phyloP scores from a whole-genome alignment of 2,113 vertebrate genomes.

The Arothron firmamentum region DNA sequence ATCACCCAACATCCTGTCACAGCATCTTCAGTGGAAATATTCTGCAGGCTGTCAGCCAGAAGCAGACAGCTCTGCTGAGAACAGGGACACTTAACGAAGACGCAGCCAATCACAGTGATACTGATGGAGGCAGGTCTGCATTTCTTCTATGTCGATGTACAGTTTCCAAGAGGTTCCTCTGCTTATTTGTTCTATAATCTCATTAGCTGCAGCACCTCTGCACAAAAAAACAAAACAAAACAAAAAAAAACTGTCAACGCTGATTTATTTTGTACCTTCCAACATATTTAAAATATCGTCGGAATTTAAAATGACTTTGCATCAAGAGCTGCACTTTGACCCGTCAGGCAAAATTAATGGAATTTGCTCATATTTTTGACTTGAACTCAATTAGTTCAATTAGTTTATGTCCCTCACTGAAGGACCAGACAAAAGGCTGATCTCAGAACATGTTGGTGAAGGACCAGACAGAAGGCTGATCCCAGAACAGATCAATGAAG shows the following conservation, averaged over 20 bases:
- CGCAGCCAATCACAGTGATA: slow-evolving; percentile 16
- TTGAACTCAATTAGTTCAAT: too few relatives aligned
- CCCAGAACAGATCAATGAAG: too few relatives aligned
- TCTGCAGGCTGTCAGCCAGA: slow-evolving; percentile 22
- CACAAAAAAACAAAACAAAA: not conserved
- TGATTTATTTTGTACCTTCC: too few relatives aligned
- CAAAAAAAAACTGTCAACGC: not conserved
- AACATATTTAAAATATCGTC: too few relatives aligned
- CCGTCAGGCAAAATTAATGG: too few relatives aligned
- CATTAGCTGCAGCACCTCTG: not conserved
- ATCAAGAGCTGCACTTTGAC: too few relatives aligned
- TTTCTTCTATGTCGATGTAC: slow-evolving; percentile 2
- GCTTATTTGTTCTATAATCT: not conserved
- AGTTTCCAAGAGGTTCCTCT: slow-evolving; percentile 8
- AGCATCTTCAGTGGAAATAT: slow-evolving; percentile 12
- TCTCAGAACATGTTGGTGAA: too few relatives aligned
- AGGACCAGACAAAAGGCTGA: too few relatives aligned
- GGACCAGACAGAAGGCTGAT: too few relatives aligned
- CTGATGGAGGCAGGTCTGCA: slow-evolving; percentile 17
- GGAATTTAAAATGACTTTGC: too few relatives aligned
- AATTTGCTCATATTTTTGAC: too few relatives aligned
- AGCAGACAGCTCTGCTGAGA: slow-evolving; percentile 11
- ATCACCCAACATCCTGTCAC: slow-evolving; percentile 29
- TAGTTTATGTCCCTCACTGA: too few relatives aligned
- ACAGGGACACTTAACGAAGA: slow-evolving; percentile 10